phyloP scores from a whole-genome alignment of 2,888 invertebrate species.

The Anthrax anthrax region DNA sequence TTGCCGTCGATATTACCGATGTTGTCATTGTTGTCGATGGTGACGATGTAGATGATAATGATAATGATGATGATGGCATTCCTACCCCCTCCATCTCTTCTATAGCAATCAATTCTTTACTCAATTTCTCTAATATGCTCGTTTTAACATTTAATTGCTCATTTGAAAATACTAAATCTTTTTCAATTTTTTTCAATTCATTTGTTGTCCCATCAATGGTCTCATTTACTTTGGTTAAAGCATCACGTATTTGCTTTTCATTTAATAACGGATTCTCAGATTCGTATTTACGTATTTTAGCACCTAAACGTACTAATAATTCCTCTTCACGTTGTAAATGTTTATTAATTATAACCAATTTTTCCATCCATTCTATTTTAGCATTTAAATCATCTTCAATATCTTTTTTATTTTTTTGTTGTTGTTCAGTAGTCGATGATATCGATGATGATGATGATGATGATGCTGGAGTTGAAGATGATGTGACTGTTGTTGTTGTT shows the following conservation, averaged over 20 bases:
- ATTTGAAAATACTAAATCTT: slow-evolving; percentile 38
- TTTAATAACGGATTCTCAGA: slow-evolving; percentile 32
- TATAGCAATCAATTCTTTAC: slow-evolving; percentile 31
- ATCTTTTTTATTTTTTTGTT: slow-evolving; percentile 23
- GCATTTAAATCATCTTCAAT: slow-evolving; percentile 37
- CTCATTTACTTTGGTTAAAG: slow-evolving; percentile 35
- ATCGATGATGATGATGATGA: neutral
- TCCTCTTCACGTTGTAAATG: slow-evolving; percentile 60
- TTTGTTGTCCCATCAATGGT: slow-evolving; percentile 37
- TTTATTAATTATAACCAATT: slow-evolving; percentile 57
- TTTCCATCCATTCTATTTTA: slow-evolving; percentile 58
- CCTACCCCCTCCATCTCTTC: neutral
- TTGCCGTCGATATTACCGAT: too few species aligned
- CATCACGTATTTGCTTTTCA: slow-evolving; percentile 36
- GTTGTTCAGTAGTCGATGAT: slow-evolving; percentile 17
- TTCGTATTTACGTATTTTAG: slow-evolving; percentile 46
- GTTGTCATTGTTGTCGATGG: too few species aligned
- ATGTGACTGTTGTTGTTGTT: slow-evolving; percentile 4
- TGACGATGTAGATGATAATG: too few species aligned
- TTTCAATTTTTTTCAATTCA: slow-evolving; percentile 41
- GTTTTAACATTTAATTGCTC: slow-evolving; percentile 40
- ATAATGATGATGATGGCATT: too few species aligned
- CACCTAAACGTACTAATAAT: slow-evolving; percentile 49
- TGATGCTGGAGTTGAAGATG: slow-evolving; percentile 5
- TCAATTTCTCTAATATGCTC: slow-evolving; percentile 40